Base-by-base conservation (phyloP, 2,113 vertebrate genomes). In the Paracanthobrama guichenoti region DNA sequence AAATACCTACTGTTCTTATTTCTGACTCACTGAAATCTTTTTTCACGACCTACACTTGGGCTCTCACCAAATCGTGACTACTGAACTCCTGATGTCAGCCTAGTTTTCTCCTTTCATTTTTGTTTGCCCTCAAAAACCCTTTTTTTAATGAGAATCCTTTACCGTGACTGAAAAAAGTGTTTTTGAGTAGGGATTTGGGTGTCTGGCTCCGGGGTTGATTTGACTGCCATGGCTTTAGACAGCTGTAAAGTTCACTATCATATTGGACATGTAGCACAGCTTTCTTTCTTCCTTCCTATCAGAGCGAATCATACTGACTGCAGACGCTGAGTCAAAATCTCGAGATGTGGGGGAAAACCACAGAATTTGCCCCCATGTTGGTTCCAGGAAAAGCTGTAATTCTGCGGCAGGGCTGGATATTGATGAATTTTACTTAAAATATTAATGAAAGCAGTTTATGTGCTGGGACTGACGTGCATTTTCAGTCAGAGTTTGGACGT, bases 371-470 rank as follows among this genome's bases (percentile, higher is more conserved):
- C 50, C 20, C n/a, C 14, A 62, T 31, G 50, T 39, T 53, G 4
- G 72, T 84, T 67, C 72, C 28, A 55, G 35, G 55, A 88, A 83
- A 75, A 66, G 74, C 48, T 79, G 66, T 72, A 24, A 57, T 31
- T 31, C 10, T 59, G 62, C 48, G 16, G 60, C 55, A 75, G 82
- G 55, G 22, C 69, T 53, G 24, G 39, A 55, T 85, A 88, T 66
- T 71, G 85, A 90, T 85, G 78, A 88, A 79, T 88, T 66, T 57
- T 85, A 82, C 77, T 82, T 84, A 14, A 86, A 88, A 76, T 69
- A 18, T 88, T 81, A 84, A 84, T 80, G 81, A 89, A 89, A 87
- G 62, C 71, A 12, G 84, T 86, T 84, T 66, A 83, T 86, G 79
- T 84, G 73, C 67, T 77, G 46, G 74, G 79, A 83, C 87, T 84